Conservation (phyloP, 2,113 vertebrate species). For the human (Homo sapiens) region GRCh38 chr18:23969001-23969500, state of each 20-base stretch:
- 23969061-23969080: neutral
- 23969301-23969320: neutral
- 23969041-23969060: neutral
- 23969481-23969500: neutral
- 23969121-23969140: neutral
- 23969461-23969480: constrained; percentile 30
- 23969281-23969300: neutral
- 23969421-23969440: constrained; percentile 3
- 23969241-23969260: constrained; percentile 27
- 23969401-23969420: constrained; percentile 43
- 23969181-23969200: neutral
- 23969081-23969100: constrained; percentile 15
- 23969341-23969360: constrained; percentile 23
- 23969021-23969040: neutral
- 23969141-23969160: constrained; percentile 27
- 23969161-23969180: neutral
- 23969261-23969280: neutral
- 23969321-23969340: neutral
- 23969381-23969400: neutral
- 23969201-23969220: neutral
- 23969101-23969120: neutral
- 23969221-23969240: neutral
- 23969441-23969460: constrained; percentile 15
- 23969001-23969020: neutral
- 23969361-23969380: constrained; percentile 43